Evolutionary conservation across 2,888 invertebrate genomes (phyloP).

Genomic region (Agrochola lychnidis): DNA sequence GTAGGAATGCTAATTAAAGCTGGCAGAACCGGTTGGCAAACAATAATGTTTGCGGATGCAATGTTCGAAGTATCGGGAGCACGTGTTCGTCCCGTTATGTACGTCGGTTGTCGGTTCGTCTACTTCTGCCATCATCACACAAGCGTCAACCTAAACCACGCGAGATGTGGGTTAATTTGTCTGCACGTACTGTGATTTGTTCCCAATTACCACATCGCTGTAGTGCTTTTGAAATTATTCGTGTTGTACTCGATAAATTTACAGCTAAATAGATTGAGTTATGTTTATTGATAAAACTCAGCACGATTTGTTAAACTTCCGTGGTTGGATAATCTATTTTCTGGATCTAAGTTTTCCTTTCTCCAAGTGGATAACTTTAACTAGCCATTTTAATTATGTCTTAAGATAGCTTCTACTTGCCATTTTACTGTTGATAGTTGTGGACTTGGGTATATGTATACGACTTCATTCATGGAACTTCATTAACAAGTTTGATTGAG

Average conservation of each 20-base stretch:
- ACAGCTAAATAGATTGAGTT: conserved; percentile 69
- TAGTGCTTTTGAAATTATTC: conserved; percentile 69
- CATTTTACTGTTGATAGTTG: conserved; percentile 17
- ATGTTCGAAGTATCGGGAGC: conserved; percentile 71
- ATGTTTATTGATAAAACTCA: conserved; percentile 70
- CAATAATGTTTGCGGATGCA: conserved; percentile 74
- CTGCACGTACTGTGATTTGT: conserved; percentile 62
- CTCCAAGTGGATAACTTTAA: conserved; percentile 60
- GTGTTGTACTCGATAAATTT: conserved; percentile 61
- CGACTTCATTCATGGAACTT: neutral
- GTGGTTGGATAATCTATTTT: conserved; percentile 70
- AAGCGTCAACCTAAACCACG: conserved; percentile 61
- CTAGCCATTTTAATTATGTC: conserved; percentile 68
- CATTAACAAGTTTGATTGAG: neutral
- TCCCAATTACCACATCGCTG: conserved; percentile 67
- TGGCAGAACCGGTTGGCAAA: conserved; percentile 64
- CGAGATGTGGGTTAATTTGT: conserved; percentile 72
- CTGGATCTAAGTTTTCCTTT: conserved; percentile 70
- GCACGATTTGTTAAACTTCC: conserved; percentile 70
- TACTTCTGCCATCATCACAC: conserved; percentile 50
- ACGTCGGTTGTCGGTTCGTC: conserved; percentile 44
- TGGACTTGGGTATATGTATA: neutral
- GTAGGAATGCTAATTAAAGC: conserved; percentile 66
- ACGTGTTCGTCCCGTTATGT: conserved; percentile 73
- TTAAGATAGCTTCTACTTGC: conserved; percentile 29